Evolutionary conservation across 2,113 vertebrate species (phyloP).

Genomic region (Taxidea taxus): DNA sequence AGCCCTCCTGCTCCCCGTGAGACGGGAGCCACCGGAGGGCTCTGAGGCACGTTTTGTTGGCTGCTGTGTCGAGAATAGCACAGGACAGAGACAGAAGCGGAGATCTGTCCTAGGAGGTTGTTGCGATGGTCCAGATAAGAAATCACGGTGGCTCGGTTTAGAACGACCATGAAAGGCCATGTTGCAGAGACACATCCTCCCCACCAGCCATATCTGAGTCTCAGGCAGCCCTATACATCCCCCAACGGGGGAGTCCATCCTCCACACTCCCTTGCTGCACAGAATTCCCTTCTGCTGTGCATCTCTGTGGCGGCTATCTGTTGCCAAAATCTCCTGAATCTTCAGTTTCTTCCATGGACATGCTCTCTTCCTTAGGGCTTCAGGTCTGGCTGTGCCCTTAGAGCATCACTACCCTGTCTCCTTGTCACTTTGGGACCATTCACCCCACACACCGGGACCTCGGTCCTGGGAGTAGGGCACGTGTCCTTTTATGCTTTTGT

Average conservation of each 20-base stretch:
- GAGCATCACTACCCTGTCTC: fast-evolving
- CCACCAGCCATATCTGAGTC: fast-evolving
- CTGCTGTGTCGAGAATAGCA: fast-evolving
- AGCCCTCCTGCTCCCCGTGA: background rate
- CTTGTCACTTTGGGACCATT: background rate
- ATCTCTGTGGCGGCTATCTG: background rate
- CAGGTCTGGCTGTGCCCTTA: background rate
- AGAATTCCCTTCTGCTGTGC: background rate
- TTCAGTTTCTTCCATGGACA: fast-evolving
- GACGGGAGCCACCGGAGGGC: fast-evolving
- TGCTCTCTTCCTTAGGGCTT: background rate
- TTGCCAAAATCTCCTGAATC: no score
- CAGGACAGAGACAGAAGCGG: no score
- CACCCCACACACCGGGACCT: fast-evolving
- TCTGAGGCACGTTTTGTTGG: no score
- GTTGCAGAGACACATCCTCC: background rate
- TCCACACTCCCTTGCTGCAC: fast-evolving
- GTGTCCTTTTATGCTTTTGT: no score
- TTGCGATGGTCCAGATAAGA: background rate
- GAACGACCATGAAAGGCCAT: no score
- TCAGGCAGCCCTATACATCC: background rate
- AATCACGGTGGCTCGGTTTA: background rate
- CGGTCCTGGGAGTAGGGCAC: background rate
- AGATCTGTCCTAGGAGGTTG: fast-evolving
- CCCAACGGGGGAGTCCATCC: fast-evolving